Conservation (phyloP, 2,797 vertebrate genomes). For the Falco naumanni region DNA sequence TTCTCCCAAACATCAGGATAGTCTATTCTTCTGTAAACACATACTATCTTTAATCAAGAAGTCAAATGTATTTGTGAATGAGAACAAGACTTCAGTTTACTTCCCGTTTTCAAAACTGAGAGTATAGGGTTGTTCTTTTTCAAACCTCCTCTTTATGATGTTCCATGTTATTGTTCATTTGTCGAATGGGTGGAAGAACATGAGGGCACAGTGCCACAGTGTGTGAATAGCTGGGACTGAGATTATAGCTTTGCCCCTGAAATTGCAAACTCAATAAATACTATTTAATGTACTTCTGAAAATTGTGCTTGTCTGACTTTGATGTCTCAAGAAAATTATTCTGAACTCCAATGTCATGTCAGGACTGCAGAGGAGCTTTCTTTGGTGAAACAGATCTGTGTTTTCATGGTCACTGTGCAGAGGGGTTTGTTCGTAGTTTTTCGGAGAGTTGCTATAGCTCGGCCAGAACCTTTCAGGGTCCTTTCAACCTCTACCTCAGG, state of each 20-base stretch:
- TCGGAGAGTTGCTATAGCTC: background rate
- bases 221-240: background rate
- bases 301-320: conserved; percentile 2
- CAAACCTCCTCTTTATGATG: background rate
- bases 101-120: background rate
- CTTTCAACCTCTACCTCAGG: background rate
- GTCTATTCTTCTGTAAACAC: background rate
- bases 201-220: background rate
- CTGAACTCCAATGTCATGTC: rapidly evolving
- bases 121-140: background rate
- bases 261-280: conserved; percentile 68
- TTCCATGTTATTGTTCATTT: conserved; percentile 17
- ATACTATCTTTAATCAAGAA: background rate
- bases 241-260: conserved; percentile 6
- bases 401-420: background rate
- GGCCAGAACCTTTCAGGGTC: background rate
- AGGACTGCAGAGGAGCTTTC: background rate
- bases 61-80: background rate
- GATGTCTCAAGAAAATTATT: background rate
- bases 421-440: background rate
- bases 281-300: conserved; percentile 55
- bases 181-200: conserved; percentile 19
- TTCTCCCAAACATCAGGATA: background rate
- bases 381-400: background rate
- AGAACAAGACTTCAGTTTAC: background rate